Evolutionary conservation across 2,113 vertebrate genomes (phyloP).

Genomic region (Chrysochloris asiatica): DNA sequence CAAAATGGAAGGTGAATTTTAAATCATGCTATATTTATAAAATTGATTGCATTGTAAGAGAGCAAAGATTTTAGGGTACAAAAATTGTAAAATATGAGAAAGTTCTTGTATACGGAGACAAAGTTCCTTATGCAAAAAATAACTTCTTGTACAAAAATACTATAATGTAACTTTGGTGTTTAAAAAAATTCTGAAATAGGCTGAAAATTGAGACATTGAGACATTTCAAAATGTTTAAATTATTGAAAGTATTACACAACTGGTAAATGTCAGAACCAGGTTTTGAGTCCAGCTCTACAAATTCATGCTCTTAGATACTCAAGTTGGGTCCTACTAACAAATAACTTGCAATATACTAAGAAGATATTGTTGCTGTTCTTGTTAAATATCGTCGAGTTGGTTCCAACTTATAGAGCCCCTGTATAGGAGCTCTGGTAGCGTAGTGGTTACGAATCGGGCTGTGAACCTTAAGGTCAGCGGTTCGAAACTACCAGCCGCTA

Average conservation of each 20-base stretch:
- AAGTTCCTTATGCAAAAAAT: neutral
- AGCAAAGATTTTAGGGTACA: neutral
- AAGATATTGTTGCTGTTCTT: no score
- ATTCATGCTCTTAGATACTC: neutral
- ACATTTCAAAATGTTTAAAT: conserved; percentile 8
- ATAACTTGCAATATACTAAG: neutral
- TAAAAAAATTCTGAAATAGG: neutral
- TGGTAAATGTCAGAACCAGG: neutral
- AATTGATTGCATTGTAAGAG: neutral
- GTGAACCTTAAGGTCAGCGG: no score
- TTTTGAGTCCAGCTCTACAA: neutral
- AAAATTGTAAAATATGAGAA: neutral
- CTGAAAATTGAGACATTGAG: neutral
- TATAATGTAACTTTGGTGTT: neutral
- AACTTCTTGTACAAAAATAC: neutral
- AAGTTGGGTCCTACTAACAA: neutral
- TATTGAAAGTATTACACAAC: neutral
- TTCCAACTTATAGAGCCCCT: no score
- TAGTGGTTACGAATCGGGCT: no score
- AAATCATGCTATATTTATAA: conserved; percentile 20
- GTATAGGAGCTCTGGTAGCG: no score
- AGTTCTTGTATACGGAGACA: neutral
- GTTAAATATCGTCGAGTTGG: no score
- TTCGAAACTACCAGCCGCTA: no score
- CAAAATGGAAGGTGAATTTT: neutral